Evolutionary conservation across 2,888 invertebrate genomes (phyloP).

Genomic region (Trachelus iudaicus): DNA sequence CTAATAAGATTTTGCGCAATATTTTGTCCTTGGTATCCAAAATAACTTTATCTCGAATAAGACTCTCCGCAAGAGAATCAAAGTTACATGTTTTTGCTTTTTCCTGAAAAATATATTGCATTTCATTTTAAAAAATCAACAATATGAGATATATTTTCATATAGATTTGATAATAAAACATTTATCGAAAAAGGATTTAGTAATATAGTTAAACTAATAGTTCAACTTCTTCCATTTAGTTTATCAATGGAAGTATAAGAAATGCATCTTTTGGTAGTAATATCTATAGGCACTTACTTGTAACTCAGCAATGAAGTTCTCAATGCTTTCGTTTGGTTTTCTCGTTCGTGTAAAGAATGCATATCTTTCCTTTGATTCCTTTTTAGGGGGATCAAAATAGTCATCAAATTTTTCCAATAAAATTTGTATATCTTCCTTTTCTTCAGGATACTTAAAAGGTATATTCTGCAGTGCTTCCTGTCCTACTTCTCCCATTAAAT

Average conservation of each 20-base stretch:
- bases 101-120: conserved; percentile 19
- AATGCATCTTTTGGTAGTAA: background rate
- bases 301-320: conserved; percentile 28
- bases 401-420: conserved; percentile 33
- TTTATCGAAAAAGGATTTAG: background rate
- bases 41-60: conserved; percentile 40
- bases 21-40: conserved; percentile 19
- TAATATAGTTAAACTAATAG: background rate
- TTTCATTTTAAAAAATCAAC: background rate
- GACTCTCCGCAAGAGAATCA: conserved; percentile 24
- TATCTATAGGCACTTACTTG: conserved; percentile 20
- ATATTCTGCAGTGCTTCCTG: conserved; percentile 22
- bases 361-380: conserved; percentile 29
- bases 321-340: conserved; percentile 19
- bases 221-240: background rate
- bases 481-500: conserved; percentile 36
- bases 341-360: conserved; percentile 30
- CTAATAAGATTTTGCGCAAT: conserved; percentile 15
- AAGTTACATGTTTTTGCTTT: conserved; percentile 38
- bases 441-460: conserved; percentile 11
- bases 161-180: background rate
- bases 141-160: background rate
- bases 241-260: background rate
- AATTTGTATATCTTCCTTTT: conserved; percentile 29
- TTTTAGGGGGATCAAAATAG: conserved; percentile 27